phyloP scores from a whole-genome alignment of 1,140 invertebrate genomes.

The Solenopsis fugax region DNA sequence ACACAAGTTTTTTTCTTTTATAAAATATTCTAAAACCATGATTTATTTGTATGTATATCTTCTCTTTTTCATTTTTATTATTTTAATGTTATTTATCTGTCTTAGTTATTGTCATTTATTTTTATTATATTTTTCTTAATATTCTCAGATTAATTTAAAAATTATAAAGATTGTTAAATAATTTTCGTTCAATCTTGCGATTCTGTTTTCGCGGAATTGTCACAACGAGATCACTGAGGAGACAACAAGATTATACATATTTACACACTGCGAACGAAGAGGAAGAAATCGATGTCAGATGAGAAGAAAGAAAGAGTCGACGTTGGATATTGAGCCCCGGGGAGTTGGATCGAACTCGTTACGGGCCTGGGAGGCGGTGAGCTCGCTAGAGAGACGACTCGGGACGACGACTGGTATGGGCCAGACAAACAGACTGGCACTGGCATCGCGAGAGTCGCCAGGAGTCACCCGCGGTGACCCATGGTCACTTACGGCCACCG shows the following conservation, averaged over 20 bases:
- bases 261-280: neutral
- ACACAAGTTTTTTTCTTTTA: no score
- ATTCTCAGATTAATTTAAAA: neutral
- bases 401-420: constrained; percentile 75
- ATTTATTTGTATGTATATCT: neutral
- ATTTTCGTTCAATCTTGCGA: neutral
- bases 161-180: neutral
- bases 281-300: neutral
- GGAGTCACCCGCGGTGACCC: constrained; percentile 74
- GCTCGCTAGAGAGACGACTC: constrained; percentile 76
- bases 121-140: neutral
- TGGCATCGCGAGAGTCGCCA: constrained; percentile 78
- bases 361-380: constrained; percentile 82
- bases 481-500: constrained; percentile 63
- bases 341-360: constrained; percentile 44
- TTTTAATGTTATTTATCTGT: neutral
- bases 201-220: neutral
- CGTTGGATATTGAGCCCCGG: constrained; percentile 35
- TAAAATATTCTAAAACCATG: neutral
- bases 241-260: neutral
- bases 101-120: neutral
- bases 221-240: neutral
- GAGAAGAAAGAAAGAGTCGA: neutral
- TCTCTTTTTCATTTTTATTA: neutral
- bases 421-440: constrained; percentile 82